Percentiles rank a stretch among this genome's conserved stretches.
phyloP scores from a whole-genome alignment of 2,113 vertebrate species.

The Ceyx margarethae region DNA sequence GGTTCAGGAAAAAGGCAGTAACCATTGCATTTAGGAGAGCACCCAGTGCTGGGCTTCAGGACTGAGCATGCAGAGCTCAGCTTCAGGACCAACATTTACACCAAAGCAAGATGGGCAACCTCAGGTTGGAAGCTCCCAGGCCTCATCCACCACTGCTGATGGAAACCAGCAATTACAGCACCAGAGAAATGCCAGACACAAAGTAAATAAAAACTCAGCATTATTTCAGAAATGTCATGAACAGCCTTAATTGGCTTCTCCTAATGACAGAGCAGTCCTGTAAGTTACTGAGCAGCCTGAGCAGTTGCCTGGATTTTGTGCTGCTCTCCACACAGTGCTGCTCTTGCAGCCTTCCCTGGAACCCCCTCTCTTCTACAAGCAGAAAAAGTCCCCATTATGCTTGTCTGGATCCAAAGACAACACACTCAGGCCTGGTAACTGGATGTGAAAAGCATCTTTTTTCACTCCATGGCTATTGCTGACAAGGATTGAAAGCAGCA shows the following conservation, averaged over 20 bases:
- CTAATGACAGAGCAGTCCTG: background rate
- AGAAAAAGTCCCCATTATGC: background rate
- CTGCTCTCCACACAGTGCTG: background rate
- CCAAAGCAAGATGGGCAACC: rapidly evolving
- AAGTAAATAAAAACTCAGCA: background rate
- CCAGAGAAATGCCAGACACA: rapidly evolving
- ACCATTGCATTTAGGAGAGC: background rate
- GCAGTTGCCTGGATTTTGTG: background rate
- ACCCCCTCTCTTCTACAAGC: background rate
- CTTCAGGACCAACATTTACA: background rate
- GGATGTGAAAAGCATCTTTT: background rate
- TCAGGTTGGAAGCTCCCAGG: rapidly evolving
- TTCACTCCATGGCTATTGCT: background rate
- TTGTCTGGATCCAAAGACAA: background rate
- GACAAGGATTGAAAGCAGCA: background rate
- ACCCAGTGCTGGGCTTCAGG: background rate
- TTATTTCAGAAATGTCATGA: background rate
- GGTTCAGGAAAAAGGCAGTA: background rate
- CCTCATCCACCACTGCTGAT: background rate
- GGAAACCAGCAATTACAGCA: background rate
- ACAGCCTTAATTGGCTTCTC: background rate
- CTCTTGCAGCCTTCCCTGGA: background rate
- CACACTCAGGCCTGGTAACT: background rate
- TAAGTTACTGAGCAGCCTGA: background rate
- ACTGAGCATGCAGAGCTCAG: rapidly evolving